phyloP scores from a whole-genome alignment of 2,797 vertebrate species.

The Pseudopleuronectes americanus region DNA sequence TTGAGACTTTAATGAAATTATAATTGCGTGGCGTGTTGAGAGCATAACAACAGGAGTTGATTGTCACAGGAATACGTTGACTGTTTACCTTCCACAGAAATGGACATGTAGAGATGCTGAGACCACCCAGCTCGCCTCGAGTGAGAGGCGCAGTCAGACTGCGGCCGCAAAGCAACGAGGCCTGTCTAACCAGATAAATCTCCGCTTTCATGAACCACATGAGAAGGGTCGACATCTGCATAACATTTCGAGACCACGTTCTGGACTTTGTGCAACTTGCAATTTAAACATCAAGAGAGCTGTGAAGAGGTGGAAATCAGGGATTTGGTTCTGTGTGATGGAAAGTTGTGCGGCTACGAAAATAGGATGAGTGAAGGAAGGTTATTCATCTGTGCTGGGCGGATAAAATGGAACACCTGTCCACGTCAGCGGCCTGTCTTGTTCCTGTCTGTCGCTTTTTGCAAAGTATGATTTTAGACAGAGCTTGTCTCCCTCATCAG shows the following conservation, averaged over 20 bases:
- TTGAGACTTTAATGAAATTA: slow-evolving; percentile 55
- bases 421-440: slow-evolving; percentile 27
- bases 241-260: slow-evolving; percentile 80
- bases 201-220: slow-evolving; percentile 86
- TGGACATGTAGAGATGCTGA: slow-evolving; percentile 49
- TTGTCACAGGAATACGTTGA: slow-evolving; percentile 48
- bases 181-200: slow-evolving; percentile 83
- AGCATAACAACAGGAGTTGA: slow-evolving; percentile 52
- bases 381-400: slow-evolving; percentile 57
- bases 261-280: slow-evolving; percentile 75
- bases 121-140: slow-evolving; percentile 81
- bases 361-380: slow-evolving; percentile 71
- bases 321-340: slow-evolving; percentile 77
- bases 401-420: slow-evolving; percentile 70
- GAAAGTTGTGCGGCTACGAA: slow-evolving; percentile 70
- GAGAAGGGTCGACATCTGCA: slow-evolving; percentile 82
- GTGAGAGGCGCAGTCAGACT: slow-evolving; percentile 66
- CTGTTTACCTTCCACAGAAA: slow-evolving; percentile 68
- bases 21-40: slow-evolving; percentile 54
- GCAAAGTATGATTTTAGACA: slow-evolving; percentile 24
- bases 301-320: slow-evolving; percentile 79
- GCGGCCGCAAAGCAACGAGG: slow-evolving; percentile 72
- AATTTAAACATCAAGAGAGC: slow-evolving; percentile 83
- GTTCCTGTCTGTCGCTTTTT: slow-evolving; percentile 8
- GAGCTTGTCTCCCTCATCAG: slow-evolving; percentile 27